phyloP scores from a whole-genome alignment of 2,113 vertebrate genomes.

The Morphnarchus princeps region DNA sequence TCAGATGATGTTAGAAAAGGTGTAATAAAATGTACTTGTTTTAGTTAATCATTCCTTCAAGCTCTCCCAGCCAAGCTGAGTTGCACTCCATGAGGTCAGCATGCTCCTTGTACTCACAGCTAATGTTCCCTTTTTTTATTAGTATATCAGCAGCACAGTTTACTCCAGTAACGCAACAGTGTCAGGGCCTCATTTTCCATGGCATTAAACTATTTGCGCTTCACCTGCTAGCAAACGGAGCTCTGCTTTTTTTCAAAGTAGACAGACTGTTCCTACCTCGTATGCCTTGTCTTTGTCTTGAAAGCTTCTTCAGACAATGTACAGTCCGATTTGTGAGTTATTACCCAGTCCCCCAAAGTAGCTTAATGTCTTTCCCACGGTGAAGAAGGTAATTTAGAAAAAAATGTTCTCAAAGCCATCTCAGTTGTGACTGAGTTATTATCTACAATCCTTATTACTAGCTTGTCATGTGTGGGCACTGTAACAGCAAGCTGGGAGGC shows the following conservation, averaged over 20 bases:
- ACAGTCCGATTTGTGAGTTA: not conserved
- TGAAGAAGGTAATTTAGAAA: constrained; percentile 23
- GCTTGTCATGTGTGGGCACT: not conserved
- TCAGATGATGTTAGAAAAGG: not conserved
- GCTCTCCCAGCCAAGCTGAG: not conserved
- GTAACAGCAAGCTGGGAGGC: not conserved
- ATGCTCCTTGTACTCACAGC: not conserved
- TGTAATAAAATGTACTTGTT: not conserved
- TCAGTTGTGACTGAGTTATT: not conserved
- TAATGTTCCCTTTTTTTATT: not conserved
- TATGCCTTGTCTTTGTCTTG: not conserved
- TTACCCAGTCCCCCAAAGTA: not conserved
- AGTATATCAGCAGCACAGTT: not conserved
- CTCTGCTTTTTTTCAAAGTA: not conserved
- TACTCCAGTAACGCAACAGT: not conserved
- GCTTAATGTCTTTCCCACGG: not conserved
- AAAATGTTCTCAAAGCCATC: not conserved
- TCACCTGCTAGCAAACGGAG: constrained; percentile 4
- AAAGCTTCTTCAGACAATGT: not conserved
- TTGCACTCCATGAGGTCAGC: not conserved
- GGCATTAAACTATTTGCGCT: not conserved
- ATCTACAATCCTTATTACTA: not conserved
- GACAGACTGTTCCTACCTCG: not conserved
- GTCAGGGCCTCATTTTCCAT: not conserved
- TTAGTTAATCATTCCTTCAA: constrained; percentile 33